Conservation (phyloP, 2,797 vertebrate species). For the Pelodytes ibericus region DNA sequence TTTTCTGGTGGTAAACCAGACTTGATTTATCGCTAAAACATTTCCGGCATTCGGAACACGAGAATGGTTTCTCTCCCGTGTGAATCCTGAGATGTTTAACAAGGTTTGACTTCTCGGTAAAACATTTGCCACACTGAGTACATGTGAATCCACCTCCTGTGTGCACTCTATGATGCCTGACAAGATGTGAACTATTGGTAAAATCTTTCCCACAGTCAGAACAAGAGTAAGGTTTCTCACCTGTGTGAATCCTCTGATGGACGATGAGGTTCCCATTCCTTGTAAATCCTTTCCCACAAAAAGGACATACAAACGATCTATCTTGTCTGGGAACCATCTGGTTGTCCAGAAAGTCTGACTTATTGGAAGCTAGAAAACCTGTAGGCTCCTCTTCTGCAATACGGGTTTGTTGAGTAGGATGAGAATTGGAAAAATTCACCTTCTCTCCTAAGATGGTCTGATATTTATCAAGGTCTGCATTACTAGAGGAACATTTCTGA, state of each 20-base stretch:
- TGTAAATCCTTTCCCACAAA: background rate
- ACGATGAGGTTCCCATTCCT: background rate
- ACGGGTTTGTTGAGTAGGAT: no score
- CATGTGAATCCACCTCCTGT: conserved; percentile 1
- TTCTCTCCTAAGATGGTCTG: background rate
- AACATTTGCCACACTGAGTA: background rate
- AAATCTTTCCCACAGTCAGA: background rate
- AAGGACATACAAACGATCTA: background rate
- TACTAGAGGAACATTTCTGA: background rate
- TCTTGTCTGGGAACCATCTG: background rate
- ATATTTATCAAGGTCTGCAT: conserved; percentile 4
- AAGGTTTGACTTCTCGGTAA: background rate
- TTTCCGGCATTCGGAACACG: no score
- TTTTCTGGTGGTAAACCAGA: background rate
- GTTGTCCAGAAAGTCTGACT: background rate
- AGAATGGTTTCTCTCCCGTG: no score
- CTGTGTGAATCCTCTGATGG: background rate
- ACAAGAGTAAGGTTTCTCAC: background rate
- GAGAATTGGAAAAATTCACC: conserved; percentile 2
- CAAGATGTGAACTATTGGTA: background rate
- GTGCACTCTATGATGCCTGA: background rate
- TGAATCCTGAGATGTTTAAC: no score
- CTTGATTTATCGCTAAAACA: no score
- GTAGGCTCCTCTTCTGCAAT: background rate
- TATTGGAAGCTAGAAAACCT: background rate